Evolutionary conservation across 2,113 vertebrate genomes (phyloP).

Genomic region (Paramisgurnus dabryanus): DNA sequence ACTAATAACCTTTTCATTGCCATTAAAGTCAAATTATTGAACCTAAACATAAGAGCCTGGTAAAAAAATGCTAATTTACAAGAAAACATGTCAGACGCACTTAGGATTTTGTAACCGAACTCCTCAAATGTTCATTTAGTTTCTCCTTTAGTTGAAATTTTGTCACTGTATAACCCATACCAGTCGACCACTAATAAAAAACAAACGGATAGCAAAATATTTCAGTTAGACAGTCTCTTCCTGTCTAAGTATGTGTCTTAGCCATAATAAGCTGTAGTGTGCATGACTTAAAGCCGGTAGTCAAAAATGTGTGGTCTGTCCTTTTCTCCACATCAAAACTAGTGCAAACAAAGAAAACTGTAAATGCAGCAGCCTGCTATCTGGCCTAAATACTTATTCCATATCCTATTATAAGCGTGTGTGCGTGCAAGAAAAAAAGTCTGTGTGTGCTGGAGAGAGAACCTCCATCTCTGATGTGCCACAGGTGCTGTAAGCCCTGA

Average conservation of each 20-base stretch:
- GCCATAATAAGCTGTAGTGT: neutral
- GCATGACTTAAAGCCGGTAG: neutral
- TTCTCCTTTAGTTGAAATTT: no score
- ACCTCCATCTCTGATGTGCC: slow-evolving; percentile 32
- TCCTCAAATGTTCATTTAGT: no score
- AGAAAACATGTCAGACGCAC: no score
- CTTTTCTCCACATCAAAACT: slow-evolving; percentile 25
- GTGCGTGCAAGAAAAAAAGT: slow-evolving; percentile 29
- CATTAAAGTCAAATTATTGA: no score
- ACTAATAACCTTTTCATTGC: no score
- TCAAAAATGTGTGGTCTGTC: neutral
- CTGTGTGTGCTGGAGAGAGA: slow-evolving; percentile 31
- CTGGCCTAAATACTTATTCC: slow-evolving; percentile 35
- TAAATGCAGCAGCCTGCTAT: slow-evolving; percentile 3
- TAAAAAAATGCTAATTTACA: no score
- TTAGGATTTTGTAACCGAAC: no score
- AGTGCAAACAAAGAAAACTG: slow-evolving; percentile 23
- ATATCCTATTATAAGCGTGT: slow-evolving; percentile 33
- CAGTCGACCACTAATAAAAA: no score
- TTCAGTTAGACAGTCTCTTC: neutral
- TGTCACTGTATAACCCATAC: no score
- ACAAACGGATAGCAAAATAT: no score
- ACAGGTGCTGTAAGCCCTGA: slow-evolving; percentile 30
- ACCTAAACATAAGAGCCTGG: no score
- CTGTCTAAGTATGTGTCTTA: neutral